These are phyloP conservation scores for Stictonetta naevosa DNA, from an alignment of 2,113 vertebrate genomes.

Conservation along the genomic window DNA sequence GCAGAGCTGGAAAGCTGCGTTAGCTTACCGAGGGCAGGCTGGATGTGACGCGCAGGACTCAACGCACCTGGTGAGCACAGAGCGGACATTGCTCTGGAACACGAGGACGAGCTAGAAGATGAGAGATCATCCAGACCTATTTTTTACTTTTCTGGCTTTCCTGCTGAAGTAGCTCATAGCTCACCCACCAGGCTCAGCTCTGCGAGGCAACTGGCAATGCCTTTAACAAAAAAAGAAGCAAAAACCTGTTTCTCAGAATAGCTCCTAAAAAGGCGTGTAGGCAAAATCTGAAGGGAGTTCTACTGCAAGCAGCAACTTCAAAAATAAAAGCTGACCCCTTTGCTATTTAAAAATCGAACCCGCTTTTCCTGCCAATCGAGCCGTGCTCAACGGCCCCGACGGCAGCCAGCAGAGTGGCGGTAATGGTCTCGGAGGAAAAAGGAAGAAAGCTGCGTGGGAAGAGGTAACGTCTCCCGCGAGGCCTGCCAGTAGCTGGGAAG, in stretches of 20 bases:
- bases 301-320: neutral
- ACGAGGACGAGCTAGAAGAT: neutral
- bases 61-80: accelerated
- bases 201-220: accelerated
- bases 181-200: neutral
- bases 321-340: neutral
- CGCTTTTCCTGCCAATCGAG: neutral
- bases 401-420: accelerated
- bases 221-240: accelerated
- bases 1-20: neutral
- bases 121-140: accelerated
- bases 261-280: accelerated
- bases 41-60: neutral
- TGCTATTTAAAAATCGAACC: neutral
- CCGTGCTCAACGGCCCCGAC: neutral
- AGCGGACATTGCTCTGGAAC: neutral
- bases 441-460: accelerated
- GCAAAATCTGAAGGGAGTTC: neutral
- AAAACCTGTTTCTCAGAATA: accelerated
- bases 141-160: neutral
- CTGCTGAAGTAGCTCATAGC: neutral
- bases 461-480: accelerated
- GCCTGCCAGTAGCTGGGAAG: accelerated
- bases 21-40: neutral
- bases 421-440: neutral